These are phyloP conservation scores for Cairina moschata DNA, from an alignment of 2,113 vertebrate genomes.

Conservation along the genomic window DNA sequence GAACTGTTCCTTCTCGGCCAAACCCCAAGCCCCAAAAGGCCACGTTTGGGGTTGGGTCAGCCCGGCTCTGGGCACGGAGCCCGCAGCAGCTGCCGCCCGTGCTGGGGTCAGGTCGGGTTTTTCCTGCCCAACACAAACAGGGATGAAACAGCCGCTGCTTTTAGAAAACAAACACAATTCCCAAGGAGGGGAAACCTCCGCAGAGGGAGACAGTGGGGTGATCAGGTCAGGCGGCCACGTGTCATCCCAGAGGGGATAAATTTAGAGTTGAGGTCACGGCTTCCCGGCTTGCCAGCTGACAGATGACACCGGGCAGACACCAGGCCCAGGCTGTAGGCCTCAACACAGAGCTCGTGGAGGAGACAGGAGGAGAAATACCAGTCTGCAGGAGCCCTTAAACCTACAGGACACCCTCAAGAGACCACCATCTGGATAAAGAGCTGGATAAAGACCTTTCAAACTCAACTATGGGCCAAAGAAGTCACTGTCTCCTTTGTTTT, in stretches of 20 bases:
- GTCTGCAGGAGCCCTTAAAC: not conserved
- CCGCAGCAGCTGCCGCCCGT: not conserved
- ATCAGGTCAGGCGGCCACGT: no score
- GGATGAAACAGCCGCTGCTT: not conserved
- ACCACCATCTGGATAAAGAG: no score
- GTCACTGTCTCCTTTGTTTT: rapidly evolving
- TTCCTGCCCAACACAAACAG: not conserved
- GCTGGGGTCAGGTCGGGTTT: not conserved
- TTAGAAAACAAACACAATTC: not conserved
- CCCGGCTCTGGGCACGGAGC: not conserved
- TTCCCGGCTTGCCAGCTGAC: not conserved
- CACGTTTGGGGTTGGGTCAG: not conserved
- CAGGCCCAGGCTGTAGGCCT: not conserved
- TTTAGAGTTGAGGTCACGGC: not conserved
- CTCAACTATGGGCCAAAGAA: not conserved
- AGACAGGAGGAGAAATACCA: rapidly evolving
- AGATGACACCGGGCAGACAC: not conserved
- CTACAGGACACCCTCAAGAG: no score
- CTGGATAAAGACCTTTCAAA: not conserved
- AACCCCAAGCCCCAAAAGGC: not conserved
- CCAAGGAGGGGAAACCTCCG: not conserved
- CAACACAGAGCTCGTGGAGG: rapidly evolving
- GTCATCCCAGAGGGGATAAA: not conserved
- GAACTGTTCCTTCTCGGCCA: not conserved
- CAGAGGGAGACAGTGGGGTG: not conserved